Evolutionary conservation across 2,888 invertebrate genomes (phyloP), one percentile per base, ranked within the genome.

Genomic region (Erebia ligea): DNA sequence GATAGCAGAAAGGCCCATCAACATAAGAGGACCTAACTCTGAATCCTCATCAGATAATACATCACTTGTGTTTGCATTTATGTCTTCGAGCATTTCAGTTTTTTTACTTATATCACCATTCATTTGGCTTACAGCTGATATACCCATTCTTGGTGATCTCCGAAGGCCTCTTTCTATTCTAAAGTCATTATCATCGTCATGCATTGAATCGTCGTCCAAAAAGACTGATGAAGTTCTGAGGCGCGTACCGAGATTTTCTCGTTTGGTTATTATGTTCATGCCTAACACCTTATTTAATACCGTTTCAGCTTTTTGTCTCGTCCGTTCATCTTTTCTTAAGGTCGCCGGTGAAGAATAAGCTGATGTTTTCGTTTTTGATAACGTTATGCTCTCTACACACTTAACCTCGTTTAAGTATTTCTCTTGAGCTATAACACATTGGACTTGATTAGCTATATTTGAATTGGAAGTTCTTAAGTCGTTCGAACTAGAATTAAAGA

Each of bases 1-100:
- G 13, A 94, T 94, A 34, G 95, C 95, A 65, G 94, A 94, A 68
- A 95, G 83, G 61, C 96, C 96, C 90, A 96, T 95, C 64, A 96
- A 85, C 94, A 96, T 95, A 13, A 96, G 85, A 1, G 96, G 95
- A 57, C 95, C 94, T 89, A 95, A 90, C 73, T 93, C 93, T 81
- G 94, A 91, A 78, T 95, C 95, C 75, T 95, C 95, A 75, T 94
- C 94, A 3, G 93, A 92, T 59, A 86, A 82, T 40, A 85, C 81
- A 67, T 92, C 92, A 75, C 83, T 84, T 13, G 79, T 79, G 73
- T 88, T 90, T 40, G 88, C 85, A 77, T 90, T 91, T 17, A 87
- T 73, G 75, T 92, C 92, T 76, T 90, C 89, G 61, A 77, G 78
- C 75, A 79, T 82, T 74, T 89, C 90, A 85, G 88, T 88, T 86